Percentiles rank a stretch among this genome's conserved stretches.
Conservation (phyloP, 2,113 vertebrate species). For the Podocnemis expansa region DNA sequence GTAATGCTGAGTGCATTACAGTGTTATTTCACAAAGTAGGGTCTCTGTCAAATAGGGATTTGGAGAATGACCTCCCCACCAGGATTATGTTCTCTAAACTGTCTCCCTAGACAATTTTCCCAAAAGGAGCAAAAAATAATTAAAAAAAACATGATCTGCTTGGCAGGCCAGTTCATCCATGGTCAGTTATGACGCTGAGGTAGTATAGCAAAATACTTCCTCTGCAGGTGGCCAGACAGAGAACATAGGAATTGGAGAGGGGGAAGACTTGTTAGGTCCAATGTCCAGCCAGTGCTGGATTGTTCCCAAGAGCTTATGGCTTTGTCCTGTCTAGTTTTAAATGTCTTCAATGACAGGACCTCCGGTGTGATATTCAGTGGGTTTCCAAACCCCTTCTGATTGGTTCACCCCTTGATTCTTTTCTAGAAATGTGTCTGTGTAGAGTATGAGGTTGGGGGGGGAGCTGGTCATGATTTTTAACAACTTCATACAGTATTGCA, state of each 20-base stretch:
- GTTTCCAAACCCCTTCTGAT: neutral
- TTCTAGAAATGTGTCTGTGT: neutral
- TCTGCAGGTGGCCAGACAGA: neutral
- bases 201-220: fast-evolving
- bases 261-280: neutral
- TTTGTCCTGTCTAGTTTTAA: fast-evolving
- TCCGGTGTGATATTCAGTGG: fast-evolving
- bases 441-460: fast-evolving
- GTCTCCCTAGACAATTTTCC: neutral
- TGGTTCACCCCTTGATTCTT: neutral
- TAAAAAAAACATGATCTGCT: neutral
- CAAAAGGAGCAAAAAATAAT: neutral
- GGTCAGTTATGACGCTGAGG: fast-evolving
- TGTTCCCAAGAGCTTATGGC: neutral
- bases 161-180: neutral
- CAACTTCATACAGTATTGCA: neutral
- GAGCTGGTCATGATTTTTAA: neutral
- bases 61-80: neutral
- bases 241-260: neutral
- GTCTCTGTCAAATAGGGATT: neutral
- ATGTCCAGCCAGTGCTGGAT: fast-evolving
- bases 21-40: neutral
- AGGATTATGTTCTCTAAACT: neutral
- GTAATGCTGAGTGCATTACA: neutral
- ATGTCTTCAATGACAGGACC: neutral